Conservation (phyloP, 2,113 vertebrate genomes). For the Terrapene triunguis region DNA sequence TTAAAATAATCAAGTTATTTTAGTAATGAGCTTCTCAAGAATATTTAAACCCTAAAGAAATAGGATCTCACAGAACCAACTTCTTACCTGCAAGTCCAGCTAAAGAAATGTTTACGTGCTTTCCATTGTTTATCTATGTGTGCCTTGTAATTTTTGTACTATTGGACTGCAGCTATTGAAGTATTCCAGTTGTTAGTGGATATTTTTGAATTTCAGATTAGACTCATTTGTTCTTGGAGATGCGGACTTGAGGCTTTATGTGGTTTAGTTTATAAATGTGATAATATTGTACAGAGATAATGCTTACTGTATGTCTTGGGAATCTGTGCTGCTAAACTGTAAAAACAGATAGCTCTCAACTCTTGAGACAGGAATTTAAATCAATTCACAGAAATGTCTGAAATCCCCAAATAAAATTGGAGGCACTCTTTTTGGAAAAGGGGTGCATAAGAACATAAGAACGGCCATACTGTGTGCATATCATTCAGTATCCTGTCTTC, state of each 20-base stretch:
- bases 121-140: neutral
- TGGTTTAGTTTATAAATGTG: neutral
- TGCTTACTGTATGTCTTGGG: neutral
- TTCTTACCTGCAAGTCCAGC: neutral
- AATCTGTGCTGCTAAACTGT: neutral
- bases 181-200: neutral
- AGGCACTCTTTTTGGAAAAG: conserved; percentile 20
- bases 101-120: neutral
- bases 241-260: neutral
- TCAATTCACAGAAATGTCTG: neutral
- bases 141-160: accelerated
- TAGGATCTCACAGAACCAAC: neutral
- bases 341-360: neutral
- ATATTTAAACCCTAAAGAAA: neutral
- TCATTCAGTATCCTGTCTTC: too few species aligned
- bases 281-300: neutral
- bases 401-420: neutral
- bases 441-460: neutral
- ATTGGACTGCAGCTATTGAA: neutral
- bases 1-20: neutral
- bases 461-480: too few species aligned
- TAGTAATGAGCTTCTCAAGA: neutral
- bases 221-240: neutral
- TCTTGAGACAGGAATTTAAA: neutral
- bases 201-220: neutral